A percentile compares a stretch with the other conserved stretches of the same genome.
Conservation (phyloP, 2,888 invertebrate genomes). For the Archaeoteleia sp. region DNA sequence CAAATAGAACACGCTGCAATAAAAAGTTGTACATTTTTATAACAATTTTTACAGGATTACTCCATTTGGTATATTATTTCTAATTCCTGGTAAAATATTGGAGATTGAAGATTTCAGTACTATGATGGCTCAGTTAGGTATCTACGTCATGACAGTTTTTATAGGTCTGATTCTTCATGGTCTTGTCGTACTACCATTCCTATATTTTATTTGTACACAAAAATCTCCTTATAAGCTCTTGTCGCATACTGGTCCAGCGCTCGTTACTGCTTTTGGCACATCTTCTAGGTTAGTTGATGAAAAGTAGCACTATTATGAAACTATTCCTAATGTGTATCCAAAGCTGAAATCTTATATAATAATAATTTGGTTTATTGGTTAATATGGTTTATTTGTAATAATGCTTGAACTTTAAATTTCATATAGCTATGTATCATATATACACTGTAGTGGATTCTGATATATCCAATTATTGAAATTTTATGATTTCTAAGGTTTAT, state of each 20-base stretch:
- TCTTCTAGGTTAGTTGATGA: conserved; percentile 86
- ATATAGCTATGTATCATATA: no score
- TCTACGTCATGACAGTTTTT: conserved; percentile 94
- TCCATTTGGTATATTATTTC: conserved; percentile 90
- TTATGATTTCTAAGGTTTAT: no score
- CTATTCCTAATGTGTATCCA: no score
- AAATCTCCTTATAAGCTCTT: conserved; percentile 89
- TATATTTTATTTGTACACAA: conserved; percentile 88
- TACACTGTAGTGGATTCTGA: no score
- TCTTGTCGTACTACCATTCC: conserved; percentile 89
- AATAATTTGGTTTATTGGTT: no score
- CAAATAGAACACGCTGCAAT: not conserved
- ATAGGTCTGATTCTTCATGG: conserved; percentile 93
- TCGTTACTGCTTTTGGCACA: conserved; percentile 96
- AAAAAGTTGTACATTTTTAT: not conserved
- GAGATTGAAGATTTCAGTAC: conserved; percentile 89
- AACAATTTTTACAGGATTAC: conserved; percentile 82
- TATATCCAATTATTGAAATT: no score
- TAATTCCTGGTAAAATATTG: conserved; percentile 92
- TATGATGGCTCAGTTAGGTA: conserved; percentile 89
- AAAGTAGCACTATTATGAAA: no score
- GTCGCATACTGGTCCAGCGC: conserved; percentile 89
- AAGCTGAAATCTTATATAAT: conserved; percentile 2
- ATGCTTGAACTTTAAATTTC: no score
- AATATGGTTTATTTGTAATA: no score